Evolutionary conservation across 2,113 vertebrate genomes (phyloP), one percentile per base, ranked within the genome.

Genomic region (Lanius collurio): DNA sequence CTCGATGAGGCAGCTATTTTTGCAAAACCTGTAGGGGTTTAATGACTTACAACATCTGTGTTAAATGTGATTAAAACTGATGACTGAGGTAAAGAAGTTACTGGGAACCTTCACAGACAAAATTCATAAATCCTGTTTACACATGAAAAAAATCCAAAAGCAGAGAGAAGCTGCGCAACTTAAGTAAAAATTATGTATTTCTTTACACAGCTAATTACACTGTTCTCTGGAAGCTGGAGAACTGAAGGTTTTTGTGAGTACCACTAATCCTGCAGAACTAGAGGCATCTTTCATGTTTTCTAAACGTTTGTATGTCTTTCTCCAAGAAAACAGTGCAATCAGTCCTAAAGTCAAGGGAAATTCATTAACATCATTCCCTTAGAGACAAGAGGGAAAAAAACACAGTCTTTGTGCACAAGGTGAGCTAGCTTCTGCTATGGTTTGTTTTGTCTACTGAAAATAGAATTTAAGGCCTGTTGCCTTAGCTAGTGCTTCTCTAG

Each of bases 381-480:
- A 77, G 55, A 35, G 13, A 39, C 33, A 10, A 56, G 17, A 74
- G 27, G 12, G 31, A 2, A 41, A 83, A 46, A 55, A 3, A 1
- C 6, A 19, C 20, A 47, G 11, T 11, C 3, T 59, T 62, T 57
- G 23, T 17, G 37, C 21, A 7, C 16, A 65, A 78, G 26, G 23
- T 13, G 35, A 57, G 50, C n/a, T 23, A 77, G 3, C 20, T 74
- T 67, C 67, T 53, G 11, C 42, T 49, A 3, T 15, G 35, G 4
- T 18, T 82, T 67, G 13, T 35, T 78, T 84, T 63, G 24, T 28
- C 28, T 17, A 12, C 37, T 46, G 44, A 42, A 63, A 82, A 30
- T 14, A 63, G 42, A 57, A 75, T 67, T 19, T 2, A 56, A 73
- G 62, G 5, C 8, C 44, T 0, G 0, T 21, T 52, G 35, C 52